Conservation (phyloP, 2,888 invertebrate species). For the Ichneumon xanthorius region DNA sequence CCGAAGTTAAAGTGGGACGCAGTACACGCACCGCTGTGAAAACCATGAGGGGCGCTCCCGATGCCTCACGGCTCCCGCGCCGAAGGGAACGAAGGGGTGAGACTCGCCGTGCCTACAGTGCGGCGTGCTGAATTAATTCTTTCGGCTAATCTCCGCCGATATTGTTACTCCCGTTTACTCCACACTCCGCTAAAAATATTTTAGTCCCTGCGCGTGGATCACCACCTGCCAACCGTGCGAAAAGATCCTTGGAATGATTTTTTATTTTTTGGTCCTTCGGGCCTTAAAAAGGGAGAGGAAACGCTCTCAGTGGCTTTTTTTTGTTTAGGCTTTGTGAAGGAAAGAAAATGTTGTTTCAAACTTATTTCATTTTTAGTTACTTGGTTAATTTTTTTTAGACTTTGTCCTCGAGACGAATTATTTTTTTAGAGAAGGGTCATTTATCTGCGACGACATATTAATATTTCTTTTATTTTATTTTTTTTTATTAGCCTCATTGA, state of each 20-base stretch:
- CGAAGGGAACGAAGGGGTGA: background rate
- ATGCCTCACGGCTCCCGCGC: conserved; percentile 8
- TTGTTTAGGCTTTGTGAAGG: too few species aligned
- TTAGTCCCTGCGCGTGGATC: background rate
- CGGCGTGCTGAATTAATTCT: conserved; percentile 47
- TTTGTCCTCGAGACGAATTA: too few species aligned
- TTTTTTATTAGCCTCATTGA: background rate
- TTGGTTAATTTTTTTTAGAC: too few species aligned
- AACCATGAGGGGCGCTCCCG: conserved; percentile 1
- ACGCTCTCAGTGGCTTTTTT: too few species aligned
- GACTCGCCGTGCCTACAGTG: background rate
- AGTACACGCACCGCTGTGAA: background rate
- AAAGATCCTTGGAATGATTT: background rate
- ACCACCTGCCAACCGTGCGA: background rate
- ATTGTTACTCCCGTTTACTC: background rate
- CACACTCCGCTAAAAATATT: background rate
- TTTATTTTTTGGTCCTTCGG: too few species aligned
- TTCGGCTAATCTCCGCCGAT: conserved; percentile 30
- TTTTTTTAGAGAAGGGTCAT: too few species aligned
- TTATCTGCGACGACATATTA: background rate
- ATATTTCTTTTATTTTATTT: background rate
- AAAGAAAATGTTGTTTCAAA: too few species aligned
- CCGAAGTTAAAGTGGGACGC: conserved; percentile 15
- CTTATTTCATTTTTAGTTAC: too few species aligned
- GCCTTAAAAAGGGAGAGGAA: too few species aligned